Base-by-base conservation (phyloP, 2,797 vertebrate species). In the Pseudochirops corinnae region DNA sequence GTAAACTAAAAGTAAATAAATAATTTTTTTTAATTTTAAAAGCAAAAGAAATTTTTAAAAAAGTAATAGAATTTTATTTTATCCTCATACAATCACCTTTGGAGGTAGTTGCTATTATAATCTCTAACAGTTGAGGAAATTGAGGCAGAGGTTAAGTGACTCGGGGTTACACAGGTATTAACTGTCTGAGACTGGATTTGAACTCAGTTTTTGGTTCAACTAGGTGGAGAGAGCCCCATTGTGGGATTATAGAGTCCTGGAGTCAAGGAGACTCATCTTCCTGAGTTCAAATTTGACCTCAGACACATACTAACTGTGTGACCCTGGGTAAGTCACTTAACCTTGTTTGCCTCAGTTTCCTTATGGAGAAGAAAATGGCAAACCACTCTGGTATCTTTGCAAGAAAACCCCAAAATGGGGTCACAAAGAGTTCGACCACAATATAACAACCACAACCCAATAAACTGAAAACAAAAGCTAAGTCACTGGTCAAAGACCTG, bases 401-500 rank as follows among this genome's bases (percentile, higher is more conserved):
- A 46, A 82, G 74, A 26, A 26, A 82, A 82, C 3, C 39, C 18
- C 74, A 26, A 67, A 82, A 82, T 82, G 74, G 74, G 21, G 21
- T 10, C 39, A 82, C 11, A 31, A 82, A 46, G 67, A 82, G 29
- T 82, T 46, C 21, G 67, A 82, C n/a, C n/a, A n/a, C n/a, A n/a
- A n/a, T n/a, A n/a, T 10, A 82, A 82, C n/a, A 39, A 74, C 13
- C 4, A 16, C 18, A 7, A 82, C n/a, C 7, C 67, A 46, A 82
- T 18, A 18, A 82, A 82, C 10, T 82, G 67, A 67, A 53, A 95
- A 92, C 94, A 94, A 60, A 90, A 93, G 39, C 92, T 87, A 24
- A 94, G 58, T 91, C 93, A 87, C 46, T 33, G 2, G 67, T 95
- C 62, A 93, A 95, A 96, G 92, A 87, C 3, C 39, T 94, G 91